Base-by-base conservation (phyloP, 2,113 vertebrate species). In the Limnothrissa miodon region DNA sequence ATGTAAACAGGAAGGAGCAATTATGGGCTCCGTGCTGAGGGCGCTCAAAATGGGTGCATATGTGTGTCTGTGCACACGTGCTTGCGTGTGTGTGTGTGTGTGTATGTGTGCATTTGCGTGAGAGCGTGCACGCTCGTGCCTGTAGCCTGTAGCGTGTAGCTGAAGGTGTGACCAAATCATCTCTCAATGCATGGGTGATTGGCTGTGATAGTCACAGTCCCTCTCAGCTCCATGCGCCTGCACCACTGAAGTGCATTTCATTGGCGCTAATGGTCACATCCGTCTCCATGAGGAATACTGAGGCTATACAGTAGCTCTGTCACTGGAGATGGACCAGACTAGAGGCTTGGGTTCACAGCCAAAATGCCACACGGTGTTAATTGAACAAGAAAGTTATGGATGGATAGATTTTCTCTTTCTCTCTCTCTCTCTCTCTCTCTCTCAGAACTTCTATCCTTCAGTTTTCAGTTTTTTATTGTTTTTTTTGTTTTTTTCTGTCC, bases 11-110 rank as follows among this genome's bases (percentile, higher is more conserved):
- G 42, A 36, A 6, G 48, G 51, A 56, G 79, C 39, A 74, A 51
- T 81, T 81, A 33, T 66, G 25, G 59, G 25, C n/a, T 25, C 8
- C 10, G n/a, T n/a, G 25, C 2, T 10, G 59, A 66, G 59, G 59
- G 0, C 25, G n/a, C 25, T 1, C n/a, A 25, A n/a, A 66, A n/a
- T 29, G n/a, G 25, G 59, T 66, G n/a, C 9, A 9, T 66, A 8
- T 66, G 59, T 66, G 59, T 6, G 59, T 66, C 25, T 81, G 17
- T 84, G 86, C 85, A 82, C 86, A 78, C 81, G 62, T 80, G 80
- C 87, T 11, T 78, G 36, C 39, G 33, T 9, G 25, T 85, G 59
- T 66, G 59, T 66, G 59, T 33, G 25, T 33, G 59, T 33, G 59
- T 33, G 59, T 33, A 25, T 36, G 1, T 51, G 45, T 51, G 79